Base-by-base conservation (phyloP, 2,797 vertebrate species). In the Phylloscopus collybita region DNA sequence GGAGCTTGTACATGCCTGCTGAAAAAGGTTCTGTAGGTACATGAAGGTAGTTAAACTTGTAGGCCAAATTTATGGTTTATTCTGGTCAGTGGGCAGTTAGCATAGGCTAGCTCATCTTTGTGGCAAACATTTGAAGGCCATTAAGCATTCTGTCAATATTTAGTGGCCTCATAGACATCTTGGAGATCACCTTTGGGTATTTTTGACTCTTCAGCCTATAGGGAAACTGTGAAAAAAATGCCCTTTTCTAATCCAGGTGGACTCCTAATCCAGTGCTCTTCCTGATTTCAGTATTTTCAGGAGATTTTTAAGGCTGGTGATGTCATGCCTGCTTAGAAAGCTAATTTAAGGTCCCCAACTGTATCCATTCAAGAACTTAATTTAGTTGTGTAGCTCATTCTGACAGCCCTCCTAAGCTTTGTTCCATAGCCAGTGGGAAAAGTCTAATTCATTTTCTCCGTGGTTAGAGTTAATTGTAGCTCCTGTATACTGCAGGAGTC, bases 21-120 rank as follows among this genome's bases (percentile, higher is more conserved):
- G 5, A 57, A 70, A 67, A 66, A 36, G 38, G 29, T 30, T 83
- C 56, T 40, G 38, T 57, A 56, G 32, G 34, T 38, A 17, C 23
- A 11, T 11, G 30, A 80, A 74, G 26, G 42, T 16, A 8, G 4
- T 47, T 64, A 36, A 38, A 80, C n/a, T 34, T 20, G 22, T 34
- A 40, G 20, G n/a, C 25, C 15, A 16, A 60, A 11, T 5, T 54
- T 0, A 0, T 59, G 19, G 30, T 69, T 74, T 83, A 11, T 47
- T 64, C 61, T 56, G 30, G 47, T 26, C 60, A 50, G 21, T 47
- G 56, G 21, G 62, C 32, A 32, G 38, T 30, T 76, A 66, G 47
- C 17, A 22, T 2, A 27, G 42, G 20, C 29, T 69, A 57, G 22
- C 16, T 92, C 44, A 22, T 61, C 23, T 42, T 57, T 50, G 26